Percentiles rank a stretch among this genome's conserved stretches.
These are phyloP conservation scores for Phrynocephalus versicolor DNA, from an alignment of 2,113 vertebrate species.

Conservation along the genomic window DNA sequence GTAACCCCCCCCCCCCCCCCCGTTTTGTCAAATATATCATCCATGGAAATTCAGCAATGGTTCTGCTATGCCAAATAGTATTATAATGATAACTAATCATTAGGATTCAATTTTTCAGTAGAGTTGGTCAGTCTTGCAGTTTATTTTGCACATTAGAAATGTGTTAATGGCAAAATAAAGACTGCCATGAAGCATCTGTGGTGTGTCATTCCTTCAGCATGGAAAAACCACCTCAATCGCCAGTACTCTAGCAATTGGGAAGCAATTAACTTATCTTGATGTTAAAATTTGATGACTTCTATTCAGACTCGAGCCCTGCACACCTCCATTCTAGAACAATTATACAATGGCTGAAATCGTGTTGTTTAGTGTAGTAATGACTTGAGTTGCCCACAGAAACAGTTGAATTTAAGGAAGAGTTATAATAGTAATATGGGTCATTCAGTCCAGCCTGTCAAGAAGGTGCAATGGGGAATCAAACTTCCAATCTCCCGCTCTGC, in stretches of 20 bases:
- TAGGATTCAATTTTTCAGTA: background rate
- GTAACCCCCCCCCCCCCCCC: too few species aligned
- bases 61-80: background rate
- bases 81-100: background rate
- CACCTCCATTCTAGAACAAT: background rate
- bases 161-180: background rate
- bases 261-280: background rate
- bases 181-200: background rate
- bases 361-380: too few species aligned
- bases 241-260: background rate
- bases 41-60: background rate
- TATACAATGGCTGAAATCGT: background rate
- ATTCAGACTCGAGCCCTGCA: background rate
- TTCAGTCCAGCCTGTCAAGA: too few species aligned
- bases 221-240: background rate
- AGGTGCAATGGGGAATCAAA: too few species aligned
- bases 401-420: too few species aligned
- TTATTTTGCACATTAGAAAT: background rate
- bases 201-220: background rate
- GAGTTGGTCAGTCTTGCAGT: background rate
- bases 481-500: too few species aligned
- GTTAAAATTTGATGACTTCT: background rate
- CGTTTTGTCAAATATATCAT: slow-evolving; percentile 2
- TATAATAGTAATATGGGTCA: too few species aligned
- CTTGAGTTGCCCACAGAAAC: too few species aligned